Conservation (phyloP, 2,888 invertebrate genomes). For the Drosophila lacicola region DNA sequence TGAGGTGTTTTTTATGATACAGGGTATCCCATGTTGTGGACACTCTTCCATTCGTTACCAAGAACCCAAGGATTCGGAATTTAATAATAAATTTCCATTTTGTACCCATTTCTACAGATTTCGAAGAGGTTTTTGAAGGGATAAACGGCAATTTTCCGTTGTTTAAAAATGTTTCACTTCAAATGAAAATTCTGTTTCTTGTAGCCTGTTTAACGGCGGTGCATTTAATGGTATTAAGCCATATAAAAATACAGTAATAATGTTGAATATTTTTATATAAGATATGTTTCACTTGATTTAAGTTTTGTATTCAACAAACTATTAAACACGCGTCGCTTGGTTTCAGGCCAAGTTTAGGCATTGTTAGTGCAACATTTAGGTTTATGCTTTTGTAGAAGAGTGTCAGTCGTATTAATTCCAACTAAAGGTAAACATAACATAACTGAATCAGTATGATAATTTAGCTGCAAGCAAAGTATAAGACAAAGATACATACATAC, state of each 20-base stretch:
- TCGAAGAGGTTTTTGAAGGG: too few species aligned
- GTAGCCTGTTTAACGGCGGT: slow-evolving; percentile 40
- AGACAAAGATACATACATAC: slow-evolving; percentile 43
- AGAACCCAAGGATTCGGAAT: too few species aligned
- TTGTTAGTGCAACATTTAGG: slow-evolving; percentile 8
- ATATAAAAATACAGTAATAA: neutral
- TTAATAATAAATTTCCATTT: too few species aligned
- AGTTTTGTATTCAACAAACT: slow-evolving; percentile 11
- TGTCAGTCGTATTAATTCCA: slow-evolving; percentile 34
- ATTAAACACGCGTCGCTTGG: slow-evolving; percentile 32
- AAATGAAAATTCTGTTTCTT: neutral
- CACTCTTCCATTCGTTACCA: too few species aligned
- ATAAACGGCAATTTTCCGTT: too few species aligned
- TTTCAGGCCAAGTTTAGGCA: slow-evolving; percentile 16
- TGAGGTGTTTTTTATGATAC: too few species aligned
- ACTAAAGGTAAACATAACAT: slow-evolving; percentile 33
- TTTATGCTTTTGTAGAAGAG: slow-evolving; percentile 35
- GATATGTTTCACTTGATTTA: slow-evolving; percentile 10
- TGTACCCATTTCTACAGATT: too few species aligned
- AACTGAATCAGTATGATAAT: slow-evolving; percentile 70
- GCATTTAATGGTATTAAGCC: slow-evolving; percentile 34
- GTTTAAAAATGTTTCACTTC: neutral
- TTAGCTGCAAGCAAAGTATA: slow-evolving; percentile 76
- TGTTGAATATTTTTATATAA: slow-evolving; percentile 7
- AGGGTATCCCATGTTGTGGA: too few species aligned